Evolutionary conservation across 2,113 vertebrate genomes (phyloP), one percentile per base, ranked within the genome.

Genomic region (Ageneiosus marmoratus): DNA sequence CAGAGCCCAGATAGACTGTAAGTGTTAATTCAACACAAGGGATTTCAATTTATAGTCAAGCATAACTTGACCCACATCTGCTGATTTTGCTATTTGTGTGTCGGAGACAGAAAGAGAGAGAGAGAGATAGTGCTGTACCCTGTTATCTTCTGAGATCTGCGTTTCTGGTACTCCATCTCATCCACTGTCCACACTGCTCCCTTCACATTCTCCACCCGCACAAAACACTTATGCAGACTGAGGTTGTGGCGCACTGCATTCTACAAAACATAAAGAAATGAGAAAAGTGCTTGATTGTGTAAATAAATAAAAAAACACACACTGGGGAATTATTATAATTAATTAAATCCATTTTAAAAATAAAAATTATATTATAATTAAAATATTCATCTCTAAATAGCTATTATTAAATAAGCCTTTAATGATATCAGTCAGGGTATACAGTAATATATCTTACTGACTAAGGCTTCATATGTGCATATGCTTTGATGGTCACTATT

Each of bases 161-260:
- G 95, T 93, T 98, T 99, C 94, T 99, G 98, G 95, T 98, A 99
- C 91, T 99, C 98, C 93, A 97, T 93, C 94, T 99, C 98, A 74
- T 99, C 98, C 90, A 99, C 98, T 78, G 98, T 99, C 98, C 98
- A 99, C 89, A 99, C 98, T 77, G 98, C 98, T 87, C 98, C 98
- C 94, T 99, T 99, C 92, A 99, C 98, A 87, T 99, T 99, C 95
- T 99, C 98, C 92, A 99, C 98, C 84, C 98, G 96, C 94, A 99
- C 98, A 94, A 99, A 99, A 97, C 98, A 99, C 94, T 99, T 99
- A 96, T 99, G 98, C 94, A 99, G 96, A 90, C 98, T 99, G 87
- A 99, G 97, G 95, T 99, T 99, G 94, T 99, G 98, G 93, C 98
- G 98, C 83, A 99, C 97, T 69, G 98, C 98, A 88, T 99, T 99